phyloP scores from a whole-genome alignment of 2,888 invertebrate species.

The Drosophila percnosoma region DNA sequence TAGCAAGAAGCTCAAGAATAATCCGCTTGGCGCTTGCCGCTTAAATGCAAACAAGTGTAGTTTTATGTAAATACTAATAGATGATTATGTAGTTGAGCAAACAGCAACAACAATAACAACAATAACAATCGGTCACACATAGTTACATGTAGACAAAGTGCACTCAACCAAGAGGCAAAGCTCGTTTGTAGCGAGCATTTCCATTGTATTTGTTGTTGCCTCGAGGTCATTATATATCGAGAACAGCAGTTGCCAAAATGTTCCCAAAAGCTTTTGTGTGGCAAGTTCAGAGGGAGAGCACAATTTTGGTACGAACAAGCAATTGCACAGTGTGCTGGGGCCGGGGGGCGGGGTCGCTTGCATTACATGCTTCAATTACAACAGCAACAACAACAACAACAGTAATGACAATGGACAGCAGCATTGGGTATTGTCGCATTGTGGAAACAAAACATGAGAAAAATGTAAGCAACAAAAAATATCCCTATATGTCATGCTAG shows the following conservation, averaged over 20 bases:
- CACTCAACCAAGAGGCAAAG: conserved; percentile 71
- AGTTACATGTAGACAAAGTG: conserved; percentile 76
- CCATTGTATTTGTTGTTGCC: conserved; percentile 65
- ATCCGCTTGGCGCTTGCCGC: conserved; percentile 73
- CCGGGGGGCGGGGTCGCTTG: conserved; percentile 48
- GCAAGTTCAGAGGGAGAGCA: conserved; percentile 51
- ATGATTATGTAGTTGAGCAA: conserved; percentile 80
- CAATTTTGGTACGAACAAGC: conserved; percentile 7
- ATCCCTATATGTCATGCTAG: conserved; percentile 21
- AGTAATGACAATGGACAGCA: conserved; percentile 62
- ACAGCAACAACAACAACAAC: conserved; percentile 34
- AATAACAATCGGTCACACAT: conserved; percentile 71
- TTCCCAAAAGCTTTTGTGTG: conserved; percentile 79
- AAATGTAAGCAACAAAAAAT: conserved; percentile 10
- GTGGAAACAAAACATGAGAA: conserved; percentile 49
- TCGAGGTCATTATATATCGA: conserved; percentile 81
- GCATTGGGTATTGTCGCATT: conserved; percentile 65
- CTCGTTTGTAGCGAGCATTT: conserved; percentile 51
- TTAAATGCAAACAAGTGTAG: conserved; percentile 80
- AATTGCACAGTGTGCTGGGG: conserved; percentile 1
- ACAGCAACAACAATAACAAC: conserved; percentile 54
- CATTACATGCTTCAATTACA: conserved; percentile 80
- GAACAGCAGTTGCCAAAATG: conserved; percentile 80
- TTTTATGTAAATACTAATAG: conserved; percentile 79
- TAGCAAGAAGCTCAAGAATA: conserved; percentile 37